phyloP scores from a whole-genome alignment of 2,888 invertebrate species.

The Epinotia nisella region DNA sequence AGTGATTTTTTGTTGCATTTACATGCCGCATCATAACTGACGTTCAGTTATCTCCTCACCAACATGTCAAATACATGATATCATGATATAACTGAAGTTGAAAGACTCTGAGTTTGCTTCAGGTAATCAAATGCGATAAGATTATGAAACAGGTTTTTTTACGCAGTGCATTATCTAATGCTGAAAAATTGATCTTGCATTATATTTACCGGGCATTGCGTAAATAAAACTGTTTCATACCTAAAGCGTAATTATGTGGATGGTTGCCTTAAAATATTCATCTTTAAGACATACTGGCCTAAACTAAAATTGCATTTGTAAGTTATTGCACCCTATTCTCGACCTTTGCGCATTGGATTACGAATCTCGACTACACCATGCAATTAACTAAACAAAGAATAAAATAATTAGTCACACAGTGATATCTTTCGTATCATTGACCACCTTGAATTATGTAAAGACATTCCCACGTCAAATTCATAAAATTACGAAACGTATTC shows the following conservation, averaged over 20 bases:
- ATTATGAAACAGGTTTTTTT: too few relatives aligned
- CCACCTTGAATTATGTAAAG: conserved; percentile 54
- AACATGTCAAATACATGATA: background rate
- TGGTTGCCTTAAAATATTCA: too few relatives aligned
- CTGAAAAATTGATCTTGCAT: too few relatives aligned
- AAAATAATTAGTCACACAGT: conserved; percentile 56
- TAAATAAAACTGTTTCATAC: too few relatives aligned
- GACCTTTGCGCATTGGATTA: conserved; percentile 49
- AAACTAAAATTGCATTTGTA: too few relatives aligned
- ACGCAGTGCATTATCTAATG: too few relatives aligned
- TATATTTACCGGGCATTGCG: too few relatives aligned
- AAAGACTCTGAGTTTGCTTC: too few relatives aligned
- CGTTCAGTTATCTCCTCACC: too few relatives aligned
- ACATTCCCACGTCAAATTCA: conserved; percentile 38
- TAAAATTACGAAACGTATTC: conserved; percentile 39
- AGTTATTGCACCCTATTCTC: background rate
- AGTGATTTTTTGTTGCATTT: background rate
- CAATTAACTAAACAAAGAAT: conserved; percentile 59
- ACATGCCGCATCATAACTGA: background rate
- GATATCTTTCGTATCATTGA: conserved; percentile 57
- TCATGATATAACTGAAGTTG: background rate
- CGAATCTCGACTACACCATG: conserved; percentile 50
- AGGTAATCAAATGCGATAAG: too few relatives aligned
- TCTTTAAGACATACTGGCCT: too few relatives aligned
- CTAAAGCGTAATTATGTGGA: too few relatives aligned